phyloP scores from a whole-genome alignment of 1,140 invertebrate species.

The Solen grandis region DNA sequence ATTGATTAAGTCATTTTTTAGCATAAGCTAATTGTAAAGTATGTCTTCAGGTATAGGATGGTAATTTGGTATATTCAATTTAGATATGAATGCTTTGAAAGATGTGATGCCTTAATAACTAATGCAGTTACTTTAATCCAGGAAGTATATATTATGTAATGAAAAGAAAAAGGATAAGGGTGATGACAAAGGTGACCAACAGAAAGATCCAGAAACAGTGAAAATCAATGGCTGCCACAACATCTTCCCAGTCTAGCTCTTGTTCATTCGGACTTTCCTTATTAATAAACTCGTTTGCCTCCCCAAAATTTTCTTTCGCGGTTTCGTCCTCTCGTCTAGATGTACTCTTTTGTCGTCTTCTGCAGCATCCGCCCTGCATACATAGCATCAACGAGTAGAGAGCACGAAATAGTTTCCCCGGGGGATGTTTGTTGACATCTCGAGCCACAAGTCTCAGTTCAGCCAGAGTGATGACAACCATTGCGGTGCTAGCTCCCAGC shows the following conservation, averaged over 20 bases:
- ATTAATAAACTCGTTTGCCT: background rate
- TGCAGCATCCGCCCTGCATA: background rate
- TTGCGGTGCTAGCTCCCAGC: background rate
- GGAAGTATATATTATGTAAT: too few species aligned
- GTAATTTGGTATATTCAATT: too few species aligned
- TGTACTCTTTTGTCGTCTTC: background rate
- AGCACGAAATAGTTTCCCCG: background rate
- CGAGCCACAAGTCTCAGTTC: too few species aligned
- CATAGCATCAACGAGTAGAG: background rate
- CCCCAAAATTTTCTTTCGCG: background rate
- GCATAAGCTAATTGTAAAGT: too few species aligned
- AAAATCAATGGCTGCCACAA: slow-evolving; percentile 3
- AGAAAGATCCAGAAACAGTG: slow-evolving; percentile 2
- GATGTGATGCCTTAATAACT: too few species aligned
- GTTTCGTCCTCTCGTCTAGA: background rate
- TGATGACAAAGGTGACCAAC: background rate
- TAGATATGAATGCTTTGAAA: too few species aligned
- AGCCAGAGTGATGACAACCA: too few species aligned
- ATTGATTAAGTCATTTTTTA: too few species aligned
- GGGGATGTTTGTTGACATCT: background rate
- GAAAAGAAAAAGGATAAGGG: background rate
- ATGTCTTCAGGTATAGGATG: too few species aligned
- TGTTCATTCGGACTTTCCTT: background rate
- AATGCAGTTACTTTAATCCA: too few species aligned
- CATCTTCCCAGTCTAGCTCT: background rate